Conservation (phyloP, 2,797 vertebrate species). For the Coregonus ussuriensis region DNA sequence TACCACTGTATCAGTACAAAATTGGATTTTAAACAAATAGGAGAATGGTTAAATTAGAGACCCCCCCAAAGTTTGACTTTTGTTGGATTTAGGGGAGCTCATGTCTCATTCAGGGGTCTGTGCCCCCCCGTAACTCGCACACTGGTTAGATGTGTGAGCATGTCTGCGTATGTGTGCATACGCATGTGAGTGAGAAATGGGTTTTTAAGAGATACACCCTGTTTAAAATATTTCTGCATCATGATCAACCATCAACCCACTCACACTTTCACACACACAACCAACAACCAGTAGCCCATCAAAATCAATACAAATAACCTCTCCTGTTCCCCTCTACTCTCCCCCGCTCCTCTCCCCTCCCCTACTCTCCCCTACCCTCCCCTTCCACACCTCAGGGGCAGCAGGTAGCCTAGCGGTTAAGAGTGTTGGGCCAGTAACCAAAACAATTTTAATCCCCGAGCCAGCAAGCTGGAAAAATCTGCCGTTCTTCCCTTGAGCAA, state of each 20-base stretch:
- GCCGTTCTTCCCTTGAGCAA: too few species aligned
- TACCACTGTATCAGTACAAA: too few species aligned
- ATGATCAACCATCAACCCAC: conserved; percentile 15
- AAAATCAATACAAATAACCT: conserved; percentile 56
- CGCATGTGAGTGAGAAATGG: conserved; percentile 31
- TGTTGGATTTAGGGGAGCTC: too few species aligned
- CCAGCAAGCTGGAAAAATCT: too few species aligned
- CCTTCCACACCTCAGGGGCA: conserved; percentile 14
- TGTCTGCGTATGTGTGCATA: not conserved
- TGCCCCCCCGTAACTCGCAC: not conserved
- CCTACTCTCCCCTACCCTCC: conserved; percentile 32
- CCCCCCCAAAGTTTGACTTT: too few species aligned
- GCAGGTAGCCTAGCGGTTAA: too few species aligned
- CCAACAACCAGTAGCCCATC: conserved; percentile 37
- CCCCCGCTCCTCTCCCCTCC: conserved; percentile 19
- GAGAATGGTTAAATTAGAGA: too few species aligned
- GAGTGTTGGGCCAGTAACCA: too few species aligned
- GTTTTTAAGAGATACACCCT: conserved; percentile 43
- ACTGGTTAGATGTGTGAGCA: not conserved
- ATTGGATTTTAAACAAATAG: too few species aligned
- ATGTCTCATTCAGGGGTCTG: too few species aligned
- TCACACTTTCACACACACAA: conserved; percentile 30
- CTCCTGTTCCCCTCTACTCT: conserved; percentile 33
- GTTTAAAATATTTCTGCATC: conserved; percentile 45
- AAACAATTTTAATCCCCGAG: too few species aligned